phyloP scores from a whole-genome alignment of 2,888 invertebrate species.

The Bhutanitis thaidina region DNA sequence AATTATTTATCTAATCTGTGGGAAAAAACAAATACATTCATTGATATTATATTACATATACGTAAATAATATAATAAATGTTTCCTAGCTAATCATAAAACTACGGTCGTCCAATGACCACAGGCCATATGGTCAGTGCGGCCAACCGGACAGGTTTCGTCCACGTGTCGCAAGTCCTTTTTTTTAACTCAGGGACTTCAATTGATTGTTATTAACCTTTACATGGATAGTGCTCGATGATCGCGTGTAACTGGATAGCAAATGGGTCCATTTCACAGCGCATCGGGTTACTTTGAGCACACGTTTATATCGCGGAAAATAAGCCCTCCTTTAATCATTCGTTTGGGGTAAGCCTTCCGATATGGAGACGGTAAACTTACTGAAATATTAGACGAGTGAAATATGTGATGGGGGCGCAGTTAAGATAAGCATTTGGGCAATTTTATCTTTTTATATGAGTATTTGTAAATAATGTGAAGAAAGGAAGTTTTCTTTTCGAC shows the following conservation, averaged over 20 bases:
- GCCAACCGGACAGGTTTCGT: constrained; percentile 46
- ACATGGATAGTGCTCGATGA: constrained; percentile 35
- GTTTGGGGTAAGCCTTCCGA: constrained; percentile 5
- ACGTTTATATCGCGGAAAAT: constrained; percentile 25
- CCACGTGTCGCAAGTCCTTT: constrained; percentile 51
- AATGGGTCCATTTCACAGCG: constrained; percentile 40
- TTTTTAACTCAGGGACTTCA: constrained; percentile 59
- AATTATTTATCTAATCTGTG: too few species aligned
- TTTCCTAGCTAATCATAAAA: constrained; percentile 4
- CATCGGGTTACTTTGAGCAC: constrained; percentile 42
- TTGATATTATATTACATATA: too few species aligned
- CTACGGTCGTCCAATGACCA: not conserved
- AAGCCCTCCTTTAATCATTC: constrained; percentile 14
- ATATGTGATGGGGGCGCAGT: constrained; percentile 4
- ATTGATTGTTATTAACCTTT: constrained; percentile 68
- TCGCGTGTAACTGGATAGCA: constrained; percentile 43
- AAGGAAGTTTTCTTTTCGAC: not conserved
- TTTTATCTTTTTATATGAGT: not conserved
- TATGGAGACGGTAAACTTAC: constrained; percentile 14
- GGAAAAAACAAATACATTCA: too few species aligned
- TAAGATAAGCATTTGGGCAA: constrained; percentile 1
- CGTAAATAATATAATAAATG: not conserved
- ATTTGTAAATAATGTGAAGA: not conserved
- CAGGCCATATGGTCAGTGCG: constrained; percentile 57
- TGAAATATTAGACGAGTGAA: constrained; percentile 11